Conservation (phyloP, 2,113 vertebrate genomes). For the Eolophus roseicapilla region DNA sequence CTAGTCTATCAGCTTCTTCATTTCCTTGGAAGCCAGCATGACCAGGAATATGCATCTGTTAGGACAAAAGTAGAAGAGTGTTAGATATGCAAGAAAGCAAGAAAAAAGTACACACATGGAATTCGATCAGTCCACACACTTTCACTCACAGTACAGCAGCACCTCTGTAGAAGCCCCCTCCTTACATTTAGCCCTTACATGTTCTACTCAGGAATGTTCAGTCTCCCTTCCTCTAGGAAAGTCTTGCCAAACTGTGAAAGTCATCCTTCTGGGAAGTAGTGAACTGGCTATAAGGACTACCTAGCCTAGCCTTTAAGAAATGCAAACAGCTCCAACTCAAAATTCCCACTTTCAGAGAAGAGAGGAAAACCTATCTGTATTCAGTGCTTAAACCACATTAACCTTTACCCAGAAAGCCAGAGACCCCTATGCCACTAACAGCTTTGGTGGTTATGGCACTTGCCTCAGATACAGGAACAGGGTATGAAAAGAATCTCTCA, state of each 20-base stretch:
- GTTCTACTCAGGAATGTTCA: background rate
- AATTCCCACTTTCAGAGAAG: background rate
- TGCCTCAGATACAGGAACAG: background rate
- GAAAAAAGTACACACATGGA: background rate
- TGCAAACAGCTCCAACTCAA: background rate
- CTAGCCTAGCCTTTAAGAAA: background rate
- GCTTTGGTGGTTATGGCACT: background rate
- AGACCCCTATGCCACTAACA: background rate
- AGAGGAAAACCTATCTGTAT: background rate
- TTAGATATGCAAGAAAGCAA: background rate
- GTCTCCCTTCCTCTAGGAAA: background rate
- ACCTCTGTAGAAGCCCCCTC: background rate
- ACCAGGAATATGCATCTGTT: conserved; percentile 90
- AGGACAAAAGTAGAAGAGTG: background rate
- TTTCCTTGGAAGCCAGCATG: conserved; percentile 91
- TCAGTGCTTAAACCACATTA: background rate
- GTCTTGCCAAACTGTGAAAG: background rate
- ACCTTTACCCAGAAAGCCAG: background rate
- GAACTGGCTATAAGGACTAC: background rate
- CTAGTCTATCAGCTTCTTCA: conserved; percentile 91
- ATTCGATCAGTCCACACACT: background rate
- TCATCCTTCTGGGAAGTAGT: background rate
- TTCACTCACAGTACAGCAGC: background rate
- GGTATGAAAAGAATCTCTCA: background rate
- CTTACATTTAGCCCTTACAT: background rate